phyloP scores from a whole-genome alignment of 2,888 invertebrate species.

The Drosophila neonasuta region DNA sequence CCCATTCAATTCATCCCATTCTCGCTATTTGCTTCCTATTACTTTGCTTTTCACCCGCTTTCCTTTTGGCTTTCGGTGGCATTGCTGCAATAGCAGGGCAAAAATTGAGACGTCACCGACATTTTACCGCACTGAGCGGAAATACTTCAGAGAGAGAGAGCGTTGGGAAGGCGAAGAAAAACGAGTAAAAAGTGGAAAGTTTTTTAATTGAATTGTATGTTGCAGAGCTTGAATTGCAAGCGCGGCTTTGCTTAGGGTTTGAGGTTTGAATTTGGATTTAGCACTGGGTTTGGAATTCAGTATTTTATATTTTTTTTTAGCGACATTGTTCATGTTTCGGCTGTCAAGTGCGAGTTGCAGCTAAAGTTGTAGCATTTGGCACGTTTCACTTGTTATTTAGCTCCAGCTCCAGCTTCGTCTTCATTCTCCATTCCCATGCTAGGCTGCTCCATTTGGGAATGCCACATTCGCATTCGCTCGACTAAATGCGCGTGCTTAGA shows the following conservation, averaged over 20 bases:
- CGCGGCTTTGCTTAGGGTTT: slow-evolving; percentile 14
- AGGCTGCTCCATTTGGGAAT: slow-evolving; percentile 32
- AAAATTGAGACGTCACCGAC: slow-evolving; percentile 73
- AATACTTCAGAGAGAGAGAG: slow-evolving; percentile 22
- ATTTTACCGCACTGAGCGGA: slow-evolving; percentile 46
- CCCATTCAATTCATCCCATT: neutral
- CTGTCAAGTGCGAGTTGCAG: slow-evolving; percentile 29
- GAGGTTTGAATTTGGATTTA: slow-evolving; percentile 16
- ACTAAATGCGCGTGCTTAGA: slow-evolving; percentile 67
- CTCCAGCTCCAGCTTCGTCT: neutral
- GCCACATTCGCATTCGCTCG: slow-evolving; percentile 44
- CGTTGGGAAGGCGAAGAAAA: slow-evolving; percentile 4
- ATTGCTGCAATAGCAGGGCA: slow-evolving; percentile 38
- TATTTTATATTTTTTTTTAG: slow-evolving; percentile 1
- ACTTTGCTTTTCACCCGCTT: slow-evolving; percentile 4
- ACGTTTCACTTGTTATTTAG: slow-evolving; percentile 62
- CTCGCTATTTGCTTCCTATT: slow-evolving; percentile 10
- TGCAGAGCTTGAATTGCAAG: slow-evolving; percentile 68
- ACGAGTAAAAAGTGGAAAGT: slow-evolving; percentile 41
- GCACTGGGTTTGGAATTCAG: neutral
- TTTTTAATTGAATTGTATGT: slow-evolving; percentile 72
- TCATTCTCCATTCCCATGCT: neutral
- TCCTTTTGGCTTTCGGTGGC: slow-evolving; percentile 39
- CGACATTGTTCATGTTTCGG: slow-evolving; percentile 43
- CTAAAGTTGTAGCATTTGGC: slow-evolving; percentile 55